Percentiles rank a stretch among this genome's conserved stretches.
Conservation (phyloP, 2,797 vertebrate species). For the Falco berigora region DNA sequence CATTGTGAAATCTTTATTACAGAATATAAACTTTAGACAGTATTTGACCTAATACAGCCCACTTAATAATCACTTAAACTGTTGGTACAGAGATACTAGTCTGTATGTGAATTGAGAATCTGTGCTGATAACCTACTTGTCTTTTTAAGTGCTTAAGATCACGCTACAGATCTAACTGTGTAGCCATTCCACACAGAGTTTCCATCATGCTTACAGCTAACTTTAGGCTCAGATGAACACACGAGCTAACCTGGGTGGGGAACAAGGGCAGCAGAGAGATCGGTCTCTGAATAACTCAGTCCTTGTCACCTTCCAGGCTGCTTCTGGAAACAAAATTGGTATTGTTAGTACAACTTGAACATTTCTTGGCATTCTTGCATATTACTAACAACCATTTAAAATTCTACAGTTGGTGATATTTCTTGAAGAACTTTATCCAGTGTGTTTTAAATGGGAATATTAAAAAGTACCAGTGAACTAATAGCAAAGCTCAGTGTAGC, state of each 20-base stretch:
- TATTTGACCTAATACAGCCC: not conserved
- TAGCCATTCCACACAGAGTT: not conserved
- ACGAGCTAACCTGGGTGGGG: not conserved
- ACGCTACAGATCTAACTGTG: not conserved
- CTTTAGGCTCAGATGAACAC: not conserved
- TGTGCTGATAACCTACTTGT: not conserved
- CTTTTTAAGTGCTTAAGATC: not conserved
- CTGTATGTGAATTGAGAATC: not conserved
- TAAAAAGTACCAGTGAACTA: not conserved
- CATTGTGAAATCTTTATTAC: not conserved
- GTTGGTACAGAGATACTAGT: not conserved
- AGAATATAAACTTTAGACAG: not conserved
- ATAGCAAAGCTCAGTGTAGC: not conserved
- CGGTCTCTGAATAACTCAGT: not conserved
- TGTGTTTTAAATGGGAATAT: not conserved
- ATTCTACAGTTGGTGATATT: not conserved
- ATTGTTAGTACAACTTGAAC: not conserved
- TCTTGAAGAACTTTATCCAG: not conserved
- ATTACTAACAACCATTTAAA: not conserved
- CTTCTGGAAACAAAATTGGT: constrained; percentile 16
- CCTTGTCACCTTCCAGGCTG: constrained; percentile 36
- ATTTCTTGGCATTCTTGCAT: not conserved
- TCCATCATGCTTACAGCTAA: not conserved
- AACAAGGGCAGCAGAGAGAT: constrained; percentile 32
- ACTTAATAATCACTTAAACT: not conserved